A percentile compares a stretch with the other conserved stretches of the same genome.
Conservation (phyloP, 2,113 vertebrate species). For the Urocitellus parryii region DNA sequence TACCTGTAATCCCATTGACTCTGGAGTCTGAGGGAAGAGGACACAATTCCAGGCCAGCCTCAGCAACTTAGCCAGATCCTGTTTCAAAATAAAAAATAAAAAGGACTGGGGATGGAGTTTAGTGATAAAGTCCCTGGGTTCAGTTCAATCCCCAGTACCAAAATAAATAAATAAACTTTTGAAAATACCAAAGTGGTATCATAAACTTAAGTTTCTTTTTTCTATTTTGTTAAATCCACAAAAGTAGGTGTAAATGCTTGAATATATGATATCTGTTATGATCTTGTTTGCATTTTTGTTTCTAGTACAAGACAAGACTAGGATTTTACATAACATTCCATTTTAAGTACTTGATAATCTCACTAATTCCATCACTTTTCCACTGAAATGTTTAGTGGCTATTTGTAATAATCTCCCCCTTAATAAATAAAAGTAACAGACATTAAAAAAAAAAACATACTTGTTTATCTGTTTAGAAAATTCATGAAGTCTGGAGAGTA, state of each 20-base stretch:
- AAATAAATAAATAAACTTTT: neutral
- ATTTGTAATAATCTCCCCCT: neutral
- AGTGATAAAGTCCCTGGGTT: too few species aligned
- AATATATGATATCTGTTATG: neutral
- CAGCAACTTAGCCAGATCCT: too few species aligned
- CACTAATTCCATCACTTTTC: constrained; percentile 10
- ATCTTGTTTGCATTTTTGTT: constrained; percentile 48
- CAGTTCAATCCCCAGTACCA: too few species aligned
- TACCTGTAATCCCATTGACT: too few species aligned
- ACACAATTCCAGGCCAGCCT: too few species aligned
- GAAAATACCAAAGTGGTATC: neutral
- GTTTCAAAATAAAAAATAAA: too few species aligned
- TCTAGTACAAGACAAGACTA: neutral
- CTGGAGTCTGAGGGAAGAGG: too few species aligned
- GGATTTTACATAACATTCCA: constrained; percentile 25
- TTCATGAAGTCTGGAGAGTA: neutral
- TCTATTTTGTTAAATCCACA: neutral
- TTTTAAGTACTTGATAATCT: constrained; percentile 40
- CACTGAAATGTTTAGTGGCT: neutral
- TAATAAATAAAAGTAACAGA: neutral
- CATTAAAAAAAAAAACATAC: neutral
- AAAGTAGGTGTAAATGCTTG: neutral
- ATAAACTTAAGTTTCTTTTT: constrained; percentile 15
- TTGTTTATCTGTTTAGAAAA: constrained; percentile 30
- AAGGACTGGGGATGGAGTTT: too few species aligned